These are phyloP conservation scores for Oriolus oriolus DNA, from an alignment of 2,113 vertebrate genomes.

Conservation along the genomic window DNA sequence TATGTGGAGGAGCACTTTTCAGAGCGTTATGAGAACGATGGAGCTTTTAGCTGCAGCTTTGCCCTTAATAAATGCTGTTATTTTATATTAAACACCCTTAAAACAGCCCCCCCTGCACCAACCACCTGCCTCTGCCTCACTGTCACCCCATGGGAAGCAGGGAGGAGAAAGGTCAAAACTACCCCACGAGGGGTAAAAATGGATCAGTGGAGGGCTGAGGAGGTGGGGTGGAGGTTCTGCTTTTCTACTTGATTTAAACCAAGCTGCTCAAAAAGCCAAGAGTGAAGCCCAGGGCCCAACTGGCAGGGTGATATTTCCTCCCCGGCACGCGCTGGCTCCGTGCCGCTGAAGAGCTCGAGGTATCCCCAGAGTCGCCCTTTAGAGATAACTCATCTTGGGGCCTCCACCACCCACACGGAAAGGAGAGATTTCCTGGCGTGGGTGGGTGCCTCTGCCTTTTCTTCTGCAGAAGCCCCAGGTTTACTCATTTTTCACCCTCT, in stretches of 20 bases:
- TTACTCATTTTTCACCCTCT: neutral
- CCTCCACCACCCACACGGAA: slow-evolving; percentile 69
- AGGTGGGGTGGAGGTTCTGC: neutral
- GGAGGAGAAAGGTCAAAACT: neutral
- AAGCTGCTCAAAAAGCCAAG: neutral
- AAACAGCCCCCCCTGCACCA: accelerated
- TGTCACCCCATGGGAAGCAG: neutral
- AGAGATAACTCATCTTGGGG: slow-evolving; percentile 72
- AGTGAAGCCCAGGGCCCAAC: neutral
- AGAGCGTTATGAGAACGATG: neutral
- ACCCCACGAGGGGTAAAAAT: neutral
- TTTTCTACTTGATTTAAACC: neutral
- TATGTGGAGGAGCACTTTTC: neutral
- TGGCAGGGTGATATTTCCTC: neutral
- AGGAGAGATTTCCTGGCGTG: slow-evolving; percentile 78
- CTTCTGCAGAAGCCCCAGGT: slow-evolving; percentile 56
- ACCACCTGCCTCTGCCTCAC: accelerated
- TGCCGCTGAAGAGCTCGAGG: slow-evolving; percentile 59
- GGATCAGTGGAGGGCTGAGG: too few species aligned
- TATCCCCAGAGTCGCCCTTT: slow-evolving; percentile 79
- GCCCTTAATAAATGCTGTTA: neutral
- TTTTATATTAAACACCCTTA: neutral
- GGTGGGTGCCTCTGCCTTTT: slow-evolving; percentile 70
- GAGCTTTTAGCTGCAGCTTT: neutral
- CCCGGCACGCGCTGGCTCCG: slow-evolving; percentile 14